phyloP scores from a whole-genome alignment of 2,888 invertebrate species.

The Ophioninae sp. region DNA sequence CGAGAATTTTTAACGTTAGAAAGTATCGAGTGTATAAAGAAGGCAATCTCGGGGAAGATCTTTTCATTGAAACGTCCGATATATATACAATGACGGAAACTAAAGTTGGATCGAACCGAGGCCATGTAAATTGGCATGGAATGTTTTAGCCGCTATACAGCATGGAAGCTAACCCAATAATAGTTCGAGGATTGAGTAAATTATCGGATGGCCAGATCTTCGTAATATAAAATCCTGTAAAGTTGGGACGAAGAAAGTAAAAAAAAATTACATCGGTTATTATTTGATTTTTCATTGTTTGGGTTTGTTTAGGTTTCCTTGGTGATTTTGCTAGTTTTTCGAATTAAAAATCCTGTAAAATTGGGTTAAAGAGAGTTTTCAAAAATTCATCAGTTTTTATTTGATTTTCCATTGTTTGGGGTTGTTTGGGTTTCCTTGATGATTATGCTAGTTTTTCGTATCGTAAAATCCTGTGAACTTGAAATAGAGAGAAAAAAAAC shows the following conservation, averaged over 20 bases:
- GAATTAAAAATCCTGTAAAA: neutral
- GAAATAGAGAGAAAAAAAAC: no score
- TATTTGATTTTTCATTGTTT: no score
- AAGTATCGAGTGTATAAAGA: neutral
- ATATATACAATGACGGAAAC: neutral
- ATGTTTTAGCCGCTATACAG: neutral
- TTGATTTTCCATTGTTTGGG: no score
- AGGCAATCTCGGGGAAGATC: neutral
- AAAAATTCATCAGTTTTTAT: no score
- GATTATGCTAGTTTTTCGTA: no score
- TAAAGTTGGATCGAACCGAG: neutral
- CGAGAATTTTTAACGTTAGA: neutral
- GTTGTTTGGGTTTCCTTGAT: no score
- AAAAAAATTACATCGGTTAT: no score
- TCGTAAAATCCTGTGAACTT: no score
- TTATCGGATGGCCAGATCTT: neutral
- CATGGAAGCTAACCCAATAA: neutral
- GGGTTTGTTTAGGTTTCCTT: no score
- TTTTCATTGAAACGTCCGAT: neutral
- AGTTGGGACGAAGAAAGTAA: no score
- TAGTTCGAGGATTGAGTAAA: neutral
- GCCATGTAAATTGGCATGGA: slow-evolving; percentile 1
- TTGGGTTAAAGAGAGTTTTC: no score
- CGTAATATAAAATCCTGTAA: neutral
- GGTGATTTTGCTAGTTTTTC: neutral